Evolutionary conservation across 1,140 invertebrate genomes (phyloP).

Genomic region (Pentalonia nigronervosa): DNA sequence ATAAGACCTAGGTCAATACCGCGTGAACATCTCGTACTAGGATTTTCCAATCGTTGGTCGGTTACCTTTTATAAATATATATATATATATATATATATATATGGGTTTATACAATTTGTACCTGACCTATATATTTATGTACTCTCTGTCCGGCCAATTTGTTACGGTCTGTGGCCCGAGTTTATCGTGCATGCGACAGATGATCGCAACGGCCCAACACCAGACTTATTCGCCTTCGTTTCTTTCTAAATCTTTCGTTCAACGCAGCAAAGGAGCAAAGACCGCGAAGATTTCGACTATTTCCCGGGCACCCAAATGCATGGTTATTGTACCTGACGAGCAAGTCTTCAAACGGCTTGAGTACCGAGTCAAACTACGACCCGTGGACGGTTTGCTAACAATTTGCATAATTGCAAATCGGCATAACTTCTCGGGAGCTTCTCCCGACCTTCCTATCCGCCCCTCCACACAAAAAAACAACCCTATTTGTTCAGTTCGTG

Average conservation of each 20-base stretch:
- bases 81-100: too few species aligned
- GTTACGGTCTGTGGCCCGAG: background rate
- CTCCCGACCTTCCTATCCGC: background rate
- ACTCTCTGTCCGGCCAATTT: background rate
- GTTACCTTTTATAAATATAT: background rate
- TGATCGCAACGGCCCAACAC: background rate
- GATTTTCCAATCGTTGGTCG: background rate
- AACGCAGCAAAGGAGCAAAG: background rate
- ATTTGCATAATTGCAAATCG: background rate
- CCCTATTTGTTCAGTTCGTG: background rate
- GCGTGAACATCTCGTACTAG: background rate
- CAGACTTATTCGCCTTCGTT: background rate
- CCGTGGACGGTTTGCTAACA: background rate
- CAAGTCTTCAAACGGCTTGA: background rate
- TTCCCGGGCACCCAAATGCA: background rate
- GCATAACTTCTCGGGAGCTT: background rate
- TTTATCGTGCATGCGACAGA: background rate
- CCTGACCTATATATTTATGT: background rate
- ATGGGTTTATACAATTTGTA: background rate
- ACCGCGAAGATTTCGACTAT: background rate
- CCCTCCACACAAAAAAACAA: background rate
- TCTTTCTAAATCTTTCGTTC: background rate
- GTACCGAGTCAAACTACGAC: background rate
- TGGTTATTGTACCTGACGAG: background rate
- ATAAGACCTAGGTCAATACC: background rate